A percentile compares a stretch with the other conserved stretches of the same genome.
Conservation (phyloP, 2,888 invertebrate species). For the Stictocephala bisonia region DNA sequence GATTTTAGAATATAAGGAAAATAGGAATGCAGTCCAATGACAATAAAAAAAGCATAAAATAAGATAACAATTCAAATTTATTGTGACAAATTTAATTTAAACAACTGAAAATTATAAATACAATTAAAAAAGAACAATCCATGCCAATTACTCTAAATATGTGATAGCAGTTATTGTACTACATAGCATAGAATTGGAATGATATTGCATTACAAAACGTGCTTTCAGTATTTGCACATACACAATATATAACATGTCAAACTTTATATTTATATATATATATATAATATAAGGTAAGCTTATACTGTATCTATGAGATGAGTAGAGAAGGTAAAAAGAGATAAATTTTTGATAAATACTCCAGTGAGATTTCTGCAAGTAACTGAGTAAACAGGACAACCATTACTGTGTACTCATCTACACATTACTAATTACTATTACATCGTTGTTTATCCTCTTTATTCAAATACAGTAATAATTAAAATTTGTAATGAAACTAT, state of each 20-base stretch:
- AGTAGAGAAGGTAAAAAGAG: slow-evolving; percentile 39
- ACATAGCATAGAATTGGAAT: slow-evolving; percentile 30
- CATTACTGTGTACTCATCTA: too few species aligned
- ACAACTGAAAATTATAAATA: slow-evolving; percentile 34
- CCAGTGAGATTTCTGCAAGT: too few species aligned
- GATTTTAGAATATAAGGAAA: too few species aligned
- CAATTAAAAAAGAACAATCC: slow-evolving; percentile 23
- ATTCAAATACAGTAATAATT: too few species aligned
- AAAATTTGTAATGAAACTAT: too few species aligned
- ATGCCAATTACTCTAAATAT: slow-evolving; percentile 32
- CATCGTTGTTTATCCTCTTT: too few species aligned
- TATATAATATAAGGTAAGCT: slow-evolving; percentile 37
- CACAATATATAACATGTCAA: slow-evolving; percentile 36
- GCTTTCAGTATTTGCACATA: slow-evolving; percentile 11
- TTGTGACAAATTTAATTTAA: slow-evolving; percentile 41
- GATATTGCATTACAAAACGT: slow-evolving; percentile 35
- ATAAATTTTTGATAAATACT: slow-evolving; percentile 25
- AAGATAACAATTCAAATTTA: slow-evolving; percentile 43
- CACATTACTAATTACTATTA: too few species aligned
- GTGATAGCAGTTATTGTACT: slow-evolving; percentile 31
- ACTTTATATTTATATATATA: too few species aligned
- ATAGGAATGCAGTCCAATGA: too few species aligned
- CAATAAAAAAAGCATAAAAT: slow-evolving; percentile 12
- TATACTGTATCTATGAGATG: slow-evolving; percentile 36
- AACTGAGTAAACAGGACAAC: slow-evolving; percentile 11